Conservation (phyloP, 1,140 invertebrate genomes). For the Cydia pomonella region DNA sequence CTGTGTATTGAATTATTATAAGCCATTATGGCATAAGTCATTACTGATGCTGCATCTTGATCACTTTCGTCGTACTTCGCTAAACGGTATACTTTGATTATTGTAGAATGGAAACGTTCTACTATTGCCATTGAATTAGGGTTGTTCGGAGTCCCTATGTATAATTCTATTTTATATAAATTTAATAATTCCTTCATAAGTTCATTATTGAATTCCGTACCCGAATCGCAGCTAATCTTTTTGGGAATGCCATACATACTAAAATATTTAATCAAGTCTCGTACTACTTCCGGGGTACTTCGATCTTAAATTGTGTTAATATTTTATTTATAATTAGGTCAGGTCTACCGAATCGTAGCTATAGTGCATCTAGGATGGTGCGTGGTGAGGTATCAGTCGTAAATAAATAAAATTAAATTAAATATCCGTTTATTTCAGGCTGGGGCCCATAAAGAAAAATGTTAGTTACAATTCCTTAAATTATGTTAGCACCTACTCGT, state of each 20-base stretch:
- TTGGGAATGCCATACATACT: background rate
- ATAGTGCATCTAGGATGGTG: too few relatives aligned
- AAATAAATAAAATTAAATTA: too few relatives aligned
- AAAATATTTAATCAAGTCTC: background rate
- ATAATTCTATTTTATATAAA: background rate
- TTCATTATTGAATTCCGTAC: background rate
- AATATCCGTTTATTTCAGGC: too few relatives aligned
- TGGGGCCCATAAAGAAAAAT: too few relatives aligned
- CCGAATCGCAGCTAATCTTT: constrained; percentile 4
- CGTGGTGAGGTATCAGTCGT: too few relatives aligned
- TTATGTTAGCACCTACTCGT: too few relatives aligned
- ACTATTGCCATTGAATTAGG: background rate
- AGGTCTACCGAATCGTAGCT: too few relatives aligned
- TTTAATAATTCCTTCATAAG: background rate
- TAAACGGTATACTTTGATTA: background rate
- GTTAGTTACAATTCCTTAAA: too few relatives aligned
- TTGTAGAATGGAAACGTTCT: background rate
- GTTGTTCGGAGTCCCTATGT: constrained; percentile 6
- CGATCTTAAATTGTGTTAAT: too few relatives aligned
- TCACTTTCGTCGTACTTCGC: background rate
- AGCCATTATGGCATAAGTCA: background rate
- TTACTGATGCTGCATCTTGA: background rate
- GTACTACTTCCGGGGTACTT: background rate
- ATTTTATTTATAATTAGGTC: too few relatives aligned
- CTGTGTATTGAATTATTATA: constrained; percentile 21